Evolutionary conservation across 1,140 invertebrate genomes (phyloP).

Genomic region (Bombus haemorrhoidalis): DNA sequence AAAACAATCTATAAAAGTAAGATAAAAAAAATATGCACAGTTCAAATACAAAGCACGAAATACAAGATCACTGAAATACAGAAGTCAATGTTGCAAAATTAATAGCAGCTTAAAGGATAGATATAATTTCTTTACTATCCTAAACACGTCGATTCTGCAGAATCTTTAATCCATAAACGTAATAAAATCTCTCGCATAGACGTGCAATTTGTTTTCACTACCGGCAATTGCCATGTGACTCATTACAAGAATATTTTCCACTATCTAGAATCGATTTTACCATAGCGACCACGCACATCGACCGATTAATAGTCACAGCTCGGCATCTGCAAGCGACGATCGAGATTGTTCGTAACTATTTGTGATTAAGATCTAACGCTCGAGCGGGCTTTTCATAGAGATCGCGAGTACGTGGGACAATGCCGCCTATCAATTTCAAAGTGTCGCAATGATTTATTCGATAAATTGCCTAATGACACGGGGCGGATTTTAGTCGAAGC

Average conservation of each 20-base stretch:
- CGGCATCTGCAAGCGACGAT: not conserved
- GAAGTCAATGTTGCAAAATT: too few relatives aligned
- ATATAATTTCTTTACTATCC: too few relatives aligned
- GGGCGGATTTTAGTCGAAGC: slow-evolving; percentile 17
- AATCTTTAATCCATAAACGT: not conserved
- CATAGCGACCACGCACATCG: not conserved
- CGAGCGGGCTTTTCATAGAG: not conserved
- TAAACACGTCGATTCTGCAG: not conserved
- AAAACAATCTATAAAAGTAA: too few relatives aligned
- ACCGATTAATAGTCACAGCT: not conserved
- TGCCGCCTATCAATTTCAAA: slow-evolving; percentile 56
- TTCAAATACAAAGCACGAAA: too few relatives aligned
- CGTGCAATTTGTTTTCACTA: not conserved
- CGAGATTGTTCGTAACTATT: not conserved
- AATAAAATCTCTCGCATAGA: not conserved
- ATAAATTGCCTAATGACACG: slow-evolving; percentile 67
- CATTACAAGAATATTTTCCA: not conserved
- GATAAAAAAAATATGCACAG: too few relatives aligned
- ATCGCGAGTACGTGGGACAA: slow-evolving; percentile 2
- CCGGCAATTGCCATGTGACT: not conserved
- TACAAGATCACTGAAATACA: too few relatives aligned
- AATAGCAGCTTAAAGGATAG: too few relatives aligned
- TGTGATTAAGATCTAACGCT: slow-evolving; percentile 7
- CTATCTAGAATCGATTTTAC: not conserved
- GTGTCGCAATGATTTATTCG: slow-evolving; percentile 66